Evolutionary conservation across 2,888 invertebrate genomes (phyloP), one percentile per base, ranked within the genome.

Genomic region (Cremastobaeus sp.): DNA sequence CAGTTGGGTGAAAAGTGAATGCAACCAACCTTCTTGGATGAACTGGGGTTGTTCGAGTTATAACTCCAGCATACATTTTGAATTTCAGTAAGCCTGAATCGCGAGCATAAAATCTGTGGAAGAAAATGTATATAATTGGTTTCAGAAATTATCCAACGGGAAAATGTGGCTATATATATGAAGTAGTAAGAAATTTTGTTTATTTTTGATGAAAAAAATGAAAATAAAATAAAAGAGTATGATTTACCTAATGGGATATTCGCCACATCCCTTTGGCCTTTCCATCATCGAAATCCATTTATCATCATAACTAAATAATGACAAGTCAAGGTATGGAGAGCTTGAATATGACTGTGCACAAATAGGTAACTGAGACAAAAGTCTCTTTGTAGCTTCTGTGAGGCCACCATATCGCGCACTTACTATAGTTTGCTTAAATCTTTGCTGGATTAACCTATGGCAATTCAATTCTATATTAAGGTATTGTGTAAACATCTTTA

Each of bases 231-330:
- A n/a, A n/a, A n/a, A n/a, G n/a, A n/a, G n/a, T n/a, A n/a, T n/a
- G n/a, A n/a, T n/a, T n/a, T 89, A 95, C 94, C 96, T 91, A 79
- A 98, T 97, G 0, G 98, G 97, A 87, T 95, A 94, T 88, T 97
- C 95, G 59, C 95, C 95, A 88, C 95, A 96, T 18, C 95, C 94
- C 88, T 97, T 98, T 0, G 98, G 98, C 62, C 98, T 90, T 88
- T 98, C 98, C 93, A 98, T 93, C 41, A 96, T 94, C 0, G 98
- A 97, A 0, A 98, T 95, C 93, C 96, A 95, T 87, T 97, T 96
- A 85, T 98, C 97, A 83, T 98, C 98, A 83, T 98, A 98, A 84
- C 94, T 95, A 86, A 97, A 98, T 17, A 98, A 89, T 0, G 95
- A 93, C 77, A 96, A 90, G 88, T 98, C 98, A 59, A 98, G 90